Base-by-base conservation (phyloP, 2,113 vertebrate species). In the Gavialis gangeticus region DNA sequence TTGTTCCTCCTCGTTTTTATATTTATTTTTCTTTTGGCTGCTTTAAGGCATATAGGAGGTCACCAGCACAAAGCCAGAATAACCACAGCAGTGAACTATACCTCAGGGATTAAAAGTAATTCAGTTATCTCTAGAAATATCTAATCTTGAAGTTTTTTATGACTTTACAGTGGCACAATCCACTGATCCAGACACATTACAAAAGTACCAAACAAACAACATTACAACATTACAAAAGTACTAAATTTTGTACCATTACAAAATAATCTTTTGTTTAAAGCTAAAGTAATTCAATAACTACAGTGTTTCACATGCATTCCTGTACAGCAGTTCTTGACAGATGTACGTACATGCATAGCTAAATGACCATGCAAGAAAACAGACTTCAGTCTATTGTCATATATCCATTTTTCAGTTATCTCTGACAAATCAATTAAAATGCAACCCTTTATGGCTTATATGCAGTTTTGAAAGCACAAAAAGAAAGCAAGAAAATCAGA, bases 401-500 rank as follows among this genome's bases (percentile, higher is more conserved):
- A 30, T 4, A 86, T 89, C 81, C 28, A 85, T 93, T 90, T 77
- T 86, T 91, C 75, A 87, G 46, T 79, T 21, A 46, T 87, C 27
- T 69, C 63, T 79, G 69, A 80, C 56, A 71, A 60, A 63, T 69
- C 92, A 79, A 56, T 94, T 91, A 90, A 91, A 73, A 92, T 82
- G 86, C 81, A 85, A 2, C 56, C 67, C 57, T 59, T 55, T 89
- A 67, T 21, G 90, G 24, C 54, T 92, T 37, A 67, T 71, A 56
- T 63, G 17, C 85, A 78, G 28, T 80, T 84, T 56, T 4, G 88
- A 64, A 83, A 96, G 14, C 63, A 60, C 79, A 92, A 85, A 89
- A 34, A 75, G 54, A 30, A 3, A 30, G 30, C 67, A 67, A 84
- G 67, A 69, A 76, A 75, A 34, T 3, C 37, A 92, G 30, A 82